Percentiles rank a stretch among this genome's conserved stretches.
phyloP scores from a whole-genome alignment of 2,113 vertebrate species.

The Pterocles orientalis region DNA sequence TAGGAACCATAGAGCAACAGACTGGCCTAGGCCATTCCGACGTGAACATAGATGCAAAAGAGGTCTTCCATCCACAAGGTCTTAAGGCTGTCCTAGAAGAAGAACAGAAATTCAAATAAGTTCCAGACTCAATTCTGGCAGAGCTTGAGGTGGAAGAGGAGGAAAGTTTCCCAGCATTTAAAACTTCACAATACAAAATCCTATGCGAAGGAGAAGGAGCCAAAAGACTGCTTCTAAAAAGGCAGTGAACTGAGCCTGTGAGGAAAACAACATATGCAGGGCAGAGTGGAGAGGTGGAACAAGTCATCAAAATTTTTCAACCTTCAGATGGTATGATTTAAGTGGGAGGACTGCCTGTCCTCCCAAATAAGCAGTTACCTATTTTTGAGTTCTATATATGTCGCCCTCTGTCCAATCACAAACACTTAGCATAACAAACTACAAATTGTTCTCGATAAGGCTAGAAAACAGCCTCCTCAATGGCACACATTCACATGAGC shows the following conservation, averaged over 20 bases:
- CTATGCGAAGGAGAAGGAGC: background rate
- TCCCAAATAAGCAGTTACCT: constrained; percentile 56
- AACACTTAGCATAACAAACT: constrained; percentile 38
- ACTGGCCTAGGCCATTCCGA: constrained; percentile 18
- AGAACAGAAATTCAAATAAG: constrained; percentile 4
- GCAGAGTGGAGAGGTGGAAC: constrained; percentile 48
- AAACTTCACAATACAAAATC: background rate
- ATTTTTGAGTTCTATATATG: constrained; percentile 53
- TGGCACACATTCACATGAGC: background rate
- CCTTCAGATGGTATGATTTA: constrained; percentile 53
- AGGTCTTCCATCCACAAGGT: background rate
- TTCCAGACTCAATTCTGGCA: background rate
- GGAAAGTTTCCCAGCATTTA: background rate
- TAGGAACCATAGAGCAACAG: background rate
- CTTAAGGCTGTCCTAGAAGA: constrained; percentile 21
- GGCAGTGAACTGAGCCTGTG: constrained; percentile 17
- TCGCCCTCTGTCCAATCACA: constrained; percentile 31
- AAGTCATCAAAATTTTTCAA: constrained; percentile 59
- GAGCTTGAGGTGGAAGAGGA: background rate
- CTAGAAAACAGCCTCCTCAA: background rate
- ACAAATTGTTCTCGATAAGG: constrained; percentile 4
- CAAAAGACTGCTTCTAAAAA: constrained; percentile 46
- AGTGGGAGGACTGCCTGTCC: constrained; percentile 62
- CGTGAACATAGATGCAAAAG: background rate
- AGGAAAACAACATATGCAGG: constrained; percentile 59